Conservation (phyloP, 2,797 vertebrate species). For the Phyllotis vaccarum region DNA sequence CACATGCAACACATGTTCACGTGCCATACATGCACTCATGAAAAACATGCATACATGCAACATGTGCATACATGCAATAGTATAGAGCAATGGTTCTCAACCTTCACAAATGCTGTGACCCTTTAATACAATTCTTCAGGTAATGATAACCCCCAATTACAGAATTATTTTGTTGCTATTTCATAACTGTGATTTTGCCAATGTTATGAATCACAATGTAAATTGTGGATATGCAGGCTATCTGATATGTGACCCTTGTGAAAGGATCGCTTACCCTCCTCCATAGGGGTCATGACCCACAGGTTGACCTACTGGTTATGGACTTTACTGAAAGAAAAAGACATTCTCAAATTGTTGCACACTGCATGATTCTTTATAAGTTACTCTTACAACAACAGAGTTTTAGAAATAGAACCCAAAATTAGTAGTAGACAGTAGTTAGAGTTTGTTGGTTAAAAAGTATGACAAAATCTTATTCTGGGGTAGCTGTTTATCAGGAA, state of each 20-base stretch:
- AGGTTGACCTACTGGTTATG: background rate
- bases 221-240: background rate
- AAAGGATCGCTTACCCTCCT: background rate
- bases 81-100: background rate
- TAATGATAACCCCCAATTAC: background rate
- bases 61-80: background rate
- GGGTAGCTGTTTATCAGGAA: background rate
- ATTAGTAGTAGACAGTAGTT: background rate
- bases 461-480: too few relatives aligned
- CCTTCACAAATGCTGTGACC: background rate
- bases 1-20: background rate
- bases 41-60: background rate
- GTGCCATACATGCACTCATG: background rate
- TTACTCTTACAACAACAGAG: background rate
- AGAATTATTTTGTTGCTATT: background rate
- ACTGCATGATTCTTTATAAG: background rate
- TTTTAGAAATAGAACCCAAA: background rate
- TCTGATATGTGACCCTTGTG: background rate
- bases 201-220: background rate
- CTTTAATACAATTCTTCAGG: background rate
- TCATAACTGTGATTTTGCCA: background rate
- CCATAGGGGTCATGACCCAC: background rate
- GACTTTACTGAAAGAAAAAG: background rate
- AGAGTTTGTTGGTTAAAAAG: background rate
- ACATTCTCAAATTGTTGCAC: too few relatives aligned